Percentiles rank a stretch among this genome's conserved stretches.
Evolutionary conservation across 2,797 vertebrate genomes (phyloP).

Genomic region (Chromobotia macracanthus): DNA sequence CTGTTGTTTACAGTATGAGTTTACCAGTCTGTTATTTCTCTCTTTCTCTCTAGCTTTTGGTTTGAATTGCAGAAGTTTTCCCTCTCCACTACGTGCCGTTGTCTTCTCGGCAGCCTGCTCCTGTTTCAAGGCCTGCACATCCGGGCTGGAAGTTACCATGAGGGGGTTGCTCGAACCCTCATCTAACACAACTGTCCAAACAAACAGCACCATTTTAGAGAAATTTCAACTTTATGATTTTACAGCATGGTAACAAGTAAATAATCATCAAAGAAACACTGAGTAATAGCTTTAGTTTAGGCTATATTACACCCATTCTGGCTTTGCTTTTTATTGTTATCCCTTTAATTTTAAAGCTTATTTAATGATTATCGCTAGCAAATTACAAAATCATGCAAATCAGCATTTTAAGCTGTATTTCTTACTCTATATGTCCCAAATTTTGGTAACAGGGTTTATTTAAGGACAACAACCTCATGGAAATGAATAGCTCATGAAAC

Average conservation of each 20-base stretch:
- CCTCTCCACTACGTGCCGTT: constrained; percentile 69
- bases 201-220: constrained; percentile 20
- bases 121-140: constrained; percentile 84
- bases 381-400: background rate
- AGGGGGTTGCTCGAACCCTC: constrained; percentile 83
- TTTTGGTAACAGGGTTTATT: too few relatives aligned
- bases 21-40: constrained; percentile 70
- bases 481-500: background rate
- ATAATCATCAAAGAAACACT: background rate
- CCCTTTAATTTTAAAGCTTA: background rate
- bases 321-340: background rate
- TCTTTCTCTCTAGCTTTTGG: constrained; percentile 66
- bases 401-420: background rate
- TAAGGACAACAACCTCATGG: background rate
- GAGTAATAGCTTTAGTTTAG: background rate
- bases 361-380: background rate
- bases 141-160: constrained; percentile 83
- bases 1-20: constrained; percentile 24
- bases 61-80: constrained; percentile 81
- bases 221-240: too few relatives aligned
- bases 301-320: background rate
- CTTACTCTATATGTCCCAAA: too few relatives aligned
- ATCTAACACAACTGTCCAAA: constrained; percentile 79
- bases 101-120: constrained; percentile 79
- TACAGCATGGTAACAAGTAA: background rate